A percentile compares a stretch with the other conserved stretches of the same genome.
Evolutionary conservation across 2,888 invertebrate species (phyloP).

Genomic region (Cephus spinipes): DNA sequence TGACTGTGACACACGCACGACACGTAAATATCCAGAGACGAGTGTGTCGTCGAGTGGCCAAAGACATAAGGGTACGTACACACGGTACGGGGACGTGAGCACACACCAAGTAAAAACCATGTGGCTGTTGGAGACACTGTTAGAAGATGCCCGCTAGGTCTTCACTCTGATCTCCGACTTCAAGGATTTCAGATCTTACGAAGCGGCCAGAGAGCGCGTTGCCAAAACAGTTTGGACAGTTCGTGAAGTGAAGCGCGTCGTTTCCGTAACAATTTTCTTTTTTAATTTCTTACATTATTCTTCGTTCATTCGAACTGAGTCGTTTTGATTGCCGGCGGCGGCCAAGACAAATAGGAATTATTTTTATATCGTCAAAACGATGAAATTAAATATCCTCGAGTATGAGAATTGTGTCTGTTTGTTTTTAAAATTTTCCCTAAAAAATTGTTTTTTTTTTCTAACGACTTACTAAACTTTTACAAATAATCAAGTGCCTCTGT

Average conservation of each 20-base stretch:
- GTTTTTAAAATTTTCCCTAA: neutral
- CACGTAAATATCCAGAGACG: constrained; percentile 45
- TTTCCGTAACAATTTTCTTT: neutral
- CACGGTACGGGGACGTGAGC: constrained; percentile 18
- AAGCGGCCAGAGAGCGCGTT: neutral
- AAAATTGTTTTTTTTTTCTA: neutral
- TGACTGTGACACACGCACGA: constrained; percentile 36
- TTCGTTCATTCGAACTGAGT: neutral
- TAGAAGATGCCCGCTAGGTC: constrained; percentile 42
- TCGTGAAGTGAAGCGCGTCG: neutral
- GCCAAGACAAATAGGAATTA: neutral
- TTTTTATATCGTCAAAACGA: neutral
- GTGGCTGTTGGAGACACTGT: constrained; percentile 45
- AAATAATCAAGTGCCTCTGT: neutral
- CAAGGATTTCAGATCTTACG: constrained; percentile 48
- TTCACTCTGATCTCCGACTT: constrained; percentile 57
- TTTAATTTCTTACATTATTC: neutral
- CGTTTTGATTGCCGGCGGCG: neutral
- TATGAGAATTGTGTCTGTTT: neutral
- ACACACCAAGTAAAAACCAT: constrained; percentile 29
- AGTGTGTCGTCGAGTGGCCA: constrained; percentile 21
- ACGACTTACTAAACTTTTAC: neutral
- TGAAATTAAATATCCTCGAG: neutral
- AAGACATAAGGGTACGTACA: neutral
- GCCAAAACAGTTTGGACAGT: neutral